A percentile compares a stretch with the other conserved stretches of the same genome.
Conservation (phyloP, 2,888 invertebrate species). For the Mesochorus sp. region DNA sequence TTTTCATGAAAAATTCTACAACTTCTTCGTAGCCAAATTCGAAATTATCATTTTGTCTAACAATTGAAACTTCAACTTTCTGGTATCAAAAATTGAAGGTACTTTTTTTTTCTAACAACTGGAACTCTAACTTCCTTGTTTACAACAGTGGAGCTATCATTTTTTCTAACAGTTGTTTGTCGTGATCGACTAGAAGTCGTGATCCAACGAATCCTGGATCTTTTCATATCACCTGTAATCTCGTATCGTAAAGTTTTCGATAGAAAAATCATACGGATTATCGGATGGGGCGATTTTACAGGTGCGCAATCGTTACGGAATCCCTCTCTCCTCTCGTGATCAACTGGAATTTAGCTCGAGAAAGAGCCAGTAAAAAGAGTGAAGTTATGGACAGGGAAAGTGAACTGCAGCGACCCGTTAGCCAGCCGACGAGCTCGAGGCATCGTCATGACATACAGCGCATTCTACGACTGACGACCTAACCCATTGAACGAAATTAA, state of each 20-base stretch:
- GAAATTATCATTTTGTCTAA: background rate
- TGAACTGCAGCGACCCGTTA: constrained; percentile 53
- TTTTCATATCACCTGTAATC: background rate
- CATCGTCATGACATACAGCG: constrained; percentile 10
- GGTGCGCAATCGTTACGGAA: constrained; percentile 48
- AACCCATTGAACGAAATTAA: constrained; percentile 38
- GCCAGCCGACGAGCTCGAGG: constrained; percentile 38
- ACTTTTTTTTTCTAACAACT: background rate
- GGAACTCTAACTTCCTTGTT: background rate
- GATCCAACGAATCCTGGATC: background rate
- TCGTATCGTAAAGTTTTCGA: constrained; percentile 11
- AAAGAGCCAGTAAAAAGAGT: constrained; percentile 20
- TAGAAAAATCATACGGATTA: constrained; percentile 34
- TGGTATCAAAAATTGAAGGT: background rate
- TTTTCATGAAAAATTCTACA: too few species aligned
- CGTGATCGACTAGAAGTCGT: too few species aligned
- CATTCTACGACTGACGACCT: constrained; percentile 33
- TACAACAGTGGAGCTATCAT: background rate
- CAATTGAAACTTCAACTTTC: too few species aligned
- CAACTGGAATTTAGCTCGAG: constrained; percentile 56
- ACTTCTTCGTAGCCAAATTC: background rate
- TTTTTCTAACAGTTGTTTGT: too few species aligned
- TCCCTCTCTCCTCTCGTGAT: constrained; percentile 25
- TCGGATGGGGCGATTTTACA: constrained; percentile 41
- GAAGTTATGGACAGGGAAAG: constrained; percentile 47